Evolutionary conservation across 92 coral and sea anemone species (phyloP).

Genomic region (Zoanthus sansibaricus): DNA sequence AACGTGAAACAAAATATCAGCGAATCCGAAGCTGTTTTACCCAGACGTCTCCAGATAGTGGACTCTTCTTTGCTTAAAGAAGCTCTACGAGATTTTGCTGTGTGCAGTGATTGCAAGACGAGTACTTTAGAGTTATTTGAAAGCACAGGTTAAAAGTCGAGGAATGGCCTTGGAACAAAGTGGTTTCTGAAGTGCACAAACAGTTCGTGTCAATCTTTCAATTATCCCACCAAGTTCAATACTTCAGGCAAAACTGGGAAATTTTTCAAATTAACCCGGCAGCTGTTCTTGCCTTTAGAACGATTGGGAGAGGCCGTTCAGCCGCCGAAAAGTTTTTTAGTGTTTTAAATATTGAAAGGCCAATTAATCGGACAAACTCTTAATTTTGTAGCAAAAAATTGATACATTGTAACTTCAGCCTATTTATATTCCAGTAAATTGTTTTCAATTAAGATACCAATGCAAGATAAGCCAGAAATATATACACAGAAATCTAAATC

Average conservation of each 20-base stretch:
- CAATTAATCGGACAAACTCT: no score
- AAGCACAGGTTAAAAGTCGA: constrained; percentile 1
- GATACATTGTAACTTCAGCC: not conserved
- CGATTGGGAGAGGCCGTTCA: no score
- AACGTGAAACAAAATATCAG: no score
- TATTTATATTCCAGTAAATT: not conserved
- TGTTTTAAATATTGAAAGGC: no score
- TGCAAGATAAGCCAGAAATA: not conserved
- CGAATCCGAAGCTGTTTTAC: not conserved
- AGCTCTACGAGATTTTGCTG: not conserved
- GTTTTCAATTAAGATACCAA: not conserved
- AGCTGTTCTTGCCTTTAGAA: no score
- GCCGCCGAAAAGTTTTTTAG: no score
- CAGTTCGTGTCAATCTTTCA: constrained; percentile 12
- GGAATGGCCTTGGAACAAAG: constrained; percentile 23
- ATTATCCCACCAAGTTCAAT: no score
- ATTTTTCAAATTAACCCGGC: no score
- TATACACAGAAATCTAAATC: not conserved
- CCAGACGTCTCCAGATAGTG: not conserved
- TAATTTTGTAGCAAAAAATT: not conserved
- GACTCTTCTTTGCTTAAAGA: not conserved
- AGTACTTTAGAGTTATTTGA: not conserved
- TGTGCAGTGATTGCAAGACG: constrained; percentile 10
- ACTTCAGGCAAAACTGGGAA: no score
- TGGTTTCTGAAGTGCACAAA: constrained; percentile 14